Evolutionary conservation across 1,140 invertebrate species (phyloP).

Genomic region (Drosophila auraria): DNA sequence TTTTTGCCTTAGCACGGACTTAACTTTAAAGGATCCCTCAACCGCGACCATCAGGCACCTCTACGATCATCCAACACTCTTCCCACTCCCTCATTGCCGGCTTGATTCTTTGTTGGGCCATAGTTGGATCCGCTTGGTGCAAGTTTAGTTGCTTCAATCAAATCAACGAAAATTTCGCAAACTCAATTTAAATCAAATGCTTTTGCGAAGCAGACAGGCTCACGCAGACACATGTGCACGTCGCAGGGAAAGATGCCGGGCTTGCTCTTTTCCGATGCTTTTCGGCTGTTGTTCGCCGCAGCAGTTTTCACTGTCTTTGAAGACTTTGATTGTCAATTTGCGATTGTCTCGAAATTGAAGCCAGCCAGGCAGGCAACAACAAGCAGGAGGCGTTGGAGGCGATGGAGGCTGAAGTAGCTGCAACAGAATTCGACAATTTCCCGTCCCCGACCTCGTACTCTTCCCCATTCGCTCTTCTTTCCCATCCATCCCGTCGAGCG

Average conservation of each 20-base stretch:
- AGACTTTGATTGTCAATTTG: slow-evolving; percentile 84
- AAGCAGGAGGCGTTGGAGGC: slow-evolving; percentile 2
- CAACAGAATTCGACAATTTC: slow-evolving; percentile 55
- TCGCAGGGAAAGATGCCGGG: slow-evolving; percentile 70
- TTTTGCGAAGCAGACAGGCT: slow-evolving; percentile 72
- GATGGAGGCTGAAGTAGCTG: slow-evolving; percentile 29
- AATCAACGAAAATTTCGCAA: slow-evolving; percentile 82
- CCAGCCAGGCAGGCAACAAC: slow-evolving; percentile 42
- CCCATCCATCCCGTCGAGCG: slow-evolving; percentile 30
- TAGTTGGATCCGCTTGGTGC: slow-evolving; percentile 68
- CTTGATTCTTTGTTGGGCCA: slow-evolving; percentile 22
- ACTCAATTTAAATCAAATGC: slow-evolving; percentile 84
- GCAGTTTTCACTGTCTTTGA: slow-evolving; percentile 83
- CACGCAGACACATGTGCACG: slow-evolving; percentile 31
- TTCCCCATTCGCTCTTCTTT: neutral
- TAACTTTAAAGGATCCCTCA: neutral
- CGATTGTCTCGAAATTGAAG: slow-evolving; percentile 83
- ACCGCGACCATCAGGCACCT: neutral
- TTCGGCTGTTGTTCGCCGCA: slow-evolving; percentile 68
- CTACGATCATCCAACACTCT: neutral
- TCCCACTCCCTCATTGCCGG: slow-evolving; percentile 9
- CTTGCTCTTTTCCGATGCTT: slow-evolving; percentile 69
- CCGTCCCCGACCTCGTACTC: slow-evolving; percentile 10
- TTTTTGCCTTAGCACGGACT: too few species aligned
- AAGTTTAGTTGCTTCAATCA: slow-evolving; percentile 83